A percentile compares a stretch with the other conserved stretches of the same genome.
These are phyloP conservation scores for Bubo bubo DNA, from an alignment of 2,113 vertebrate species.

Conservation along the genomic window DNA sequence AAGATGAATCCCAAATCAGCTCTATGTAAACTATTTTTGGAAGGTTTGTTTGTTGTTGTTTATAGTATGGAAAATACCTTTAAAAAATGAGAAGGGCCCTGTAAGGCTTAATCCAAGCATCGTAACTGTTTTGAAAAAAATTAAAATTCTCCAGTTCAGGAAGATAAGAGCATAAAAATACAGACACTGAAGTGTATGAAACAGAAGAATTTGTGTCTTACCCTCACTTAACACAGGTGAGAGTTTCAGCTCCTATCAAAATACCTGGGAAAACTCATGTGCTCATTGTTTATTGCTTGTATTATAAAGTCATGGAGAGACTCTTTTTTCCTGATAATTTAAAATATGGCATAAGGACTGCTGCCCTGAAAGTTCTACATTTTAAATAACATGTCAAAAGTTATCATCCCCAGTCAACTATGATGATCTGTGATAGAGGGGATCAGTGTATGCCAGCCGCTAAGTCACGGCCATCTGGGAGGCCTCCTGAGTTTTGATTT, in stretches of 20 bases:
- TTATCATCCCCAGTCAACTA: neutral
- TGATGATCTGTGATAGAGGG: neutral
- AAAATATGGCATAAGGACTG: neutral
- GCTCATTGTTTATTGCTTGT: neutral
- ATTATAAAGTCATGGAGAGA: neutral
- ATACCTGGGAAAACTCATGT: neutral
- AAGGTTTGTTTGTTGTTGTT: neutral
- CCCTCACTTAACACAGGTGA: neutral
- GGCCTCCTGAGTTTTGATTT: neutral
- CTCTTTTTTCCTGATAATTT: neutral
- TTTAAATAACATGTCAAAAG: neutral
- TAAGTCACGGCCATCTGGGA: neutral
- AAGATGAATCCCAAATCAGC: neutral
- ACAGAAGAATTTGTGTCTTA: neutral
- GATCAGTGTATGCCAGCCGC: fast-evolving
- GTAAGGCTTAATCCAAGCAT: neutral
- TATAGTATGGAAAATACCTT: neutral
- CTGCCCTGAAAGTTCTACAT: neutral
- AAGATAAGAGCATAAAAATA: neutral
- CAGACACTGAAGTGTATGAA: neutral
- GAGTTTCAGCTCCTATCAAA: neutral
- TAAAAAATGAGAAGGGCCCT: neutral
- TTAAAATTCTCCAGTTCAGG: neutral
- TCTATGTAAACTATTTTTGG: neutral
- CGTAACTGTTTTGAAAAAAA: neutral